These are phyloP conservation scores for Limonius californicus DNA, from an alignment of 1,140 invertebrate species.

Conservation along the genomic window DNA sequence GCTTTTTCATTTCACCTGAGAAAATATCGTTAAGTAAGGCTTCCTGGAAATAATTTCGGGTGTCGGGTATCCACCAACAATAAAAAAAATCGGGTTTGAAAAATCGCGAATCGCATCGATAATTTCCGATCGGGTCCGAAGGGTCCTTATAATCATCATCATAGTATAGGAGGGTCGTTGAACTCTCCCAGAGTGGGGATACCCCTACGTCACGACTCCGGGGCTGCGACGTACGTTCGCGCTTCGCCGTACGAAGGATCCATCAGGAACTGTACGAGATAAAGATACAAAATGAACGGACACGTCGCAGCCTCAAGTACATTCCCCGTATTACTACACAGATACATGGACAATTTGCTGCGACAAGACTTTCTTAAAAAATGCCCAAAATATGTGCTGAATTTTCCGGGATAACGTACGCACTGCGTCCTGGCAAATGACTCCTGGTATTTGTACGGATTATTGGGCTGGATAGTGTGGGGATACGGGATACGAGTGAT, in stretches of 20 bases:
- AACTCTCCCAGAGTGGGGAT: constrained; percentile 21
- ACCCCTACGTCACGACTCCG: constrained; percentile 38
- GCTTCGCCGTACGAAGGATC: constrained; percentile 16
- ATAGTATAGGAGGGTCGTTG: constrained; percentile 22
- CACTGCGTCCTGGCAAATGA: constrained; percentile 1
- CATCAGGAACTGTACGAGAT: constrained; percentile 25
- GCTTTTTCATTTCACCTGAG: neutral
- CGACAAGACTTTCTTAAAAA: constrained; percentile 43
- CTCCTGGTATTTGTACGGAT: constrained; percentile 1
- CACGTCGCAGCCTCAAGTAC: constrained; percentile 24
- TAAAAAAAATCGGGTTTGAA: constrained; percentile 14
- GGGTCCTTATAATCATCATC: constrained; percentile 9
- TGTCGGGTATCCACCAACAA: no score
- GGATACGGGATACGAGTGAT: neutral
- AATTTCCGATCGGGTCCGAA: constrained; percentile 19
- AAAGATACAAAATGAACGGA: constrained; percentile 24
- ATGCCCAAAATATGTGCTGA: constrained; percentile 39
- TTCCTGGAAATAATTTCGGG: no score
- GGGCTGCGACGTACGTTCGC: constrained; percentile 32
- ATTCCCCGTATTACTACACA: constrained; percentile 43
- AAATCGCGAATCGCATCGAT: constrained; percentile 25
- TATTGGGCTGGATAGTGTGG: neutral
- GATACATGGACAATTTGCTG: constrained; percentile 45
- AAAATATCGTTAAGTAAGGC: no score
- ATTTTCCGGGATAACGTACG: constrained; percentile 20